These are phyloP conservation scores for Corythornis vintsioides DNA, from an alignment of 2,113 vertebrate genomes.

Conservation along the genomic window DNA sequence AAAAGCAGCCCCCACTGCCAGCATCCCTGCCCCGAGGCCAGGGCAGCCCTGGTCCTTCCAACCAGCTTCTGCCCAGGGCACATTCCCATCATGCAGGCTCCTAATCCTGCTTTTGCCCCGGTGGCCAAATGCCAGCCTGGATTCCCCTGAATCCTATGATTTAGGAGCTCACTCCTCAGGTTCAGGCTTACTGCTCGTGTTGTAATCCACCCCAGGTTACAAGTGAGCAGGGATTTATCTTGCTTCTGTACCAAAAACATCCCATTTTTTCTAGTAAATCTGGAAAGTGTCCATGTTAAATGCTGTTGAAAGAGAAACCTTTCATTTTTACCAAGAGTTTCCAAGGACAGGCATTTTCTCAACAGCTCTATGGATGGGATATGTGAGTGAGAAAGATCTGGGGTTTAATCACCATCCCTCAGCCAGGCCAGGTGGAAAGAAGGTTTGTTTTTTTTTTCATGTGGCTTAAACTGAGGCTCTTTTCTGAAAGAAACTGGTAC, in stretches of 20 bases:
- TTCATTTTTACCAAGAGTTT: not conserved
- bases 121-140: not conserved
- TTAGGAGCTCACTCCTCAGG: not conserved
- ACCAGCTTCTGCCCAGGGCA: not conserved
- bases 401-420: not conserved
- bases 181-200: not conserved
- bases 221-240: not conserved
- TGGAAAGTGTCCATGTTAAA: not conserved
- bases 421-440: not conserved
- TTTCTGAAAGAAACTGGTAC: not conserved
- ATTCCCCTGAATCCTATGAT: fast-evolving
- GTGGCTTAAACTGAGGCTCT: not conserved
- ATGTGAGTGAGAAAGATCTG: not conserved
- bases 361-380: not conserved
- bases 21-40: not conserved
- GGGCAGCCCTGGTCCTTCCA: not conserved
- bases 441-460: not conserved
- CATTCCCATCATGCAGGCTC: not conserved
- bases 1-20: not conserved
- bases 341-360: not conserved
- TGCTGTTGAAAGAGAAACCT: not conserved
- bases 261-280: not conserved
- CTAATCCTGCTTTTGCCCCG: not conserved
- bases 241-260: not conserved
- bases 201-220: not conserved